Evolutionary conservation across 2,888 invertebrate genomes (phyloP), one percentile per base, ranked within the genome.

Genomic region (Callinectes sapidus): DNA sequence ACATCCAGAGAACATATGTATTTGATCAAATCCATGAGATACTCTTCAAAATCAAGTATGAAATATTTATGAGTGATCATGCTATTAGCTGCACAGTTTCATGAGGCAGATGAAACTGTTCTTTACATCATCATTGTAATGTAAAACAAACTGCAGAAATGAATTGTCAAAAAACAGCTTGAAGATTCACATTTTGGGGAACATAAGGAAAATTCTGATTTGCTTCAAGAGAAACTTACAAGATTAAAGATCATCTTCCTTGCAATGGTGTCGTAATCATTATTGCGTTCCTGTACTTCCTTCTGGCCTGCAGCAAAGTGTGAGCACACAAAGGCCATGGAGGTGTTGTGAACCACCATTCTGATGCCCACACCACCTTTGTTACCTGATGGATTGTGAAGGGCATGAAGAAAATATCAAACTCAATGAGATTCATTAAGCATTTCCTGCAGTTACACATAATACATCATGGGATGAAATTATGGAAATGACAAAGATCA

Each of bases 281-380:
- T 98, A 96, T 99, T 99, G 92, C 99, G 97, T 95, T 99, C 99
- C 93, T 97, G 97, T 23, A 98, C 97, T 96, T 99, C 99, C 1
- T 98, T 98, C 95, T 99, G 99, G 0, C 99, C 99, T 90, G 99
- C 99, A 93, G 99, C 99, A 96, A 99, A 99, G 96, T 99, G 99
- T 61, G 99, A 98, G 96, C 99, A 99, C 10, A 99, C 98, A 96
- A 99, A 99, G 95, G 99, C 99, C 95, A 99, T 96, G 0, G 99
- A 99, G 0, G 99, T 98, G 89, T 98, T 98, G 95, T 99, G 97
- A 90, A 99, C 96, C 0, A 98, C 98, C 96, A 99, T 97, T 91
- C 99, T 97, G 95, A 99, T 98, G 13, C 98, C 98, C 87, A 98
- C 98, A 28, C 98, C 99, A 6, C 99, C 99, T 96, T 99, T 99